Evolutionary conservation across 1,140 invertebrate genomes (phyloP).

Genomic region (Lordiphosa mommai): DNA sequence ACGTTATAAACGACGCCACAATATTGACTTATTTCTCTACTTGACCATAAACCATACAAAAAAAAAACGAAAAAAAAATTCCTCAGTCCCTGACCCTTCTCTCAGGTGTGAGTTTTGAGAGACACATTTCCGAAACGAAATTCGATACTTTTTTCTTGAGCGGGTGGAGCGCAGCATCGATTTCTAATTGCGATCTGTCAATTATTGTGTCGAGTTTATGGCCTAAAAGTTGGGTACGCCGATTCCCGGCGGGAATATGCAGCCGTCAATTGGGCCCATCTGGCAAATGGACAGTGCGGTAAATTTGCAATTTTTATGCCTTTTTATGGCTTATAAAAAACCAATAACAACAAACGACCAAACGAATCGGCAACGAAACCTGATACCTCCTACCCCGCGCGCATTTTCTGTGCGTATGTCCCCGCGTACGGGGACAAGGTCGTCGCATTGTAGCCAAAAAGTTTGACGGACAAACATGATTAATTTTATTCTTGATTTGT

Average conservation of each 20-base stretch:
- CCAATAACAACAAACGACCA: slow-evolving; percentile 58
- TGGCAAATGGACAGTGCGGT: slow-evolving; percentile 57
- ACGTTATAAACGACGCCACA: too few relatives aligned
- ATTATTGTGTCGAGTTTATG: slow-evolving; percentile 57
- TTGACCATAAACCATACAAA: too few relatives aligned
- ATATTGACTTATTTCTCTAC: too few relatives aligned
- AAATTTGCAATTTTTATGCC: slow-evolving; percentile 61
- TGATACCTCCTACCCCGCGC: slow-evolving; percentile 4
- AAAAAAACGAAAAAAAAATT: too few relatives aligned
- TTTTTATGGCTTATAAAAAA: slow-evolving; percentile 74
- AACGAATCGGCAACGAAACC: slow-evolving; percentile 16
- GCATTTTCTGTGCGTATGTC: background rate
- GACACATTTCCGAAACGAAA: slow-evolving; percentile 25
- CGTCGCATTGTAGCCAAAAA: slow-evolving; percentile 1
- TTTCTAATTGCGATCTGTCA: slow-evolving; percentile 76
- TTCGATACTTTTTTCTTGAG: slow-evolving; percentile 48
- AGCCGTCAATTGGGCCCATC: slow-evolving; percentile 60
- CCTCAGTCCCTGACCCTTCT: background rate
- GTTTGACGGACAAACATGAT: slow-evolving; percentile 55
- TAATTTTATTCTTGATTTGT: slow-evolving; percentile 54
- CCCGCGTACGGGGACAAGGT: slow-evolving; percentile 6
- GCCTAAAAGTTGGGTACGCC: slow-evolving; percentile 22
- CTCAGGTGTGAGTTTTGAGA: slow-evolving; percentile 8
- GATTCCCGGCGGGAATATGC: slow-evolving; percentile 30
- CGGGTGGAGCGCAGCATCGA: slow-evolving; percentile 49